Evolutionary conservation across 2,888 invertebrate species (phyloP).

Genomic region (Eristalis arbustorum): DNA sequence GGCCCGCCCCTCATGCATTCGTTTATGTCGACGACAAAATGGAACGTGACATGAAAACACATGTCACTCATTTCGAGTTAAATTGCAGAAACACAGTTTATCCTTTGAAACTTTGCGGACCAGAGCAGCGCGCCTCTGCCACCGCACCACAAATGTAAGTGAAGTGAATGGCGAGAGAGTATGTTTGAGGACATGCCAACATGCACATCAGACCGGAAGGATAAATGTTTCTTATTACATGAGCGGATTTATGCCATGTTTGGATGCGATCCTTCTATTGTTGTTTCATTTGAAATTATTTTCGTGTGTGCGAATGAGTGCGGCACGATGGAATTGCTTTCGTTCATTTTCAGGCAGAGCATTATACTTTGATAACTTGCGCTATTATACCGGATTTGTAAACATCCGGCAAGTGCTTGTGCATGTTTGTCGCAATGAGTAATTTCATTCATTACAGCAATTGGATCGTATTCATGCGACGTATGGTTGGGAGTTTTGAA

Average conservation of each 20-base stretch:
- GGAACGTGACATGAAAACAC: constrained; percentile 67
- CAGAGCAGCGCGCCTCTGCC: too few relatives aligned
- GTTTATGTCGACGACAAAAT: constrained; percentile 56
- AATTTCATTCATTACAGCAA: neutral
- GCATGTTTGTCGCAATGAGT: neutral
- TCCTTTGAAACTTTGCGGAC: constrained; percentile 37
- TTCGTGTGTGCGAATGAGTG: too few relatives aligned
- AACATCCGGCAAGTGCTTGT: neutral
- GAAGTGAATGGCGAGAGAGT: neutral
- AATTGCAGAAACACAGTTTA: constrained; percentile 61
- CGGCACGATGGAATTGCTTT: neutral
- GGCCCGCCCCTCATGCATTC: constrained; percentile 56
- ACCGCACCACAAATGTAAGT: neutral
- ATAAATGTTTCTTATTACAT: constrained; percentile 57
- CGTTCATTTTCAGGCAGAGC: neutral
- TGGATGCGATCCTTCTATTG: constrained; percentile 39
- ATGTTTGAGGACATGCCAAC: neutral
- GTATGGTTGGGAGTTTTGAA: neutral
- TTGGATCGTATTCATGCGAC: neutral
- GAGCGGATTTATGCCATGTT: constrained; percentile 54
- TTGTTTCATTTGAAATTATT: constrained; percentile 5
- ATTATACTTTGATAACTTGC: neutral
- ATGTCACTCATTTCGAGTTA: constrained; percentile 67
- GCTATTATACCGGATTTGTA: neutral
- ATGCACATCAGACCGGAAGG: constrained; percentile 36